phyloP scores from a whole-genome alignment of 2,113 vertebrate genomes.

The Perca fluviatilis region DNA sequence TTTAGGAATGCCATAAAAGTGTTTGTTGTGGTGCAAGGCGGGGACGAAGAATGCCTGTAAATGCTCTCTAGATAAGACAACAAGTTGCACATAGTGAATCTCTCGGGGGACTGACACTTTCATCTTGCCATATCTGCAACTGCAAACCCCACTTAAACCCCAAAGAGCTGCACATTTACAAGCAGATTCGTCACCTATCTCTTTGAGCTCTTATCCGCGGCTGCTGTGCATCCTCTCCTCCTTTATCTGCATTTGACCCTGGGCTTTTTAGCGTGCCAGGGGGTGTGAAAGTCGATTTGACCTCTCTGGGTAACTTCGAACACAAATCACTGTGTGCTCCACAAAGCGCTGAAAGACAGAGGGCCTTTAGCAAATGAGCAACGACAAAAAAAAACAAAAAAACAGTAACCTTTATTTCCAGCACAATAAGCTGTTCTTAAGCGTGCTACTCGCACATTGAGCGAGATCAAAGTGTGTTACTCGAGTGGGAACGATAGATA shows the following conservation, averaged over 20 bases:
- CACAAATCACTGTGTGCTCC: constrained; percentile 64
- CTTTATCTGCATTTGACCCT: constrained; percentile 75
- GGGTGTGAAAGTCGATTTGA: constrained; percentile 73
- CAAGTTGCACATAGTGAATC: constrained; percentile 36
- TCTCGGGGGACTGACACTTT: constrained; percentile 41
- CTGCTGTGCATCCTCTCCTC: constrained; percentile 45
- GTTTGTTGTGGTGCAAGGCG: not conserved
- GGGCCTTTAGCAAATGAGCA: constrained; percentile 59
- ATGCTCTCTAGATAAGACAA: constrained; percentile 60
- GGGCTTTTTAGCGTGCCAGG: constrained; percentile 38
- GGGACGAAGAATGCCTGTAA: constrained; percentile 38
- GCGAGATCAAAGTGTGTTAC: constrained; percentile 38
- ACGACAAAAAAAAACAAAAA: constrained; percentile 54
- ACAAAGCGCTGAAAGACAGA: constrained; percentile 45
- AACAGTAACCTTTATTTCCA: constrained; percentile 56
- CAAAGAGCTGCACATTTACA: constrained; percentile 54
- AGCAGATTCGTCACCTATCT: constrained; percentile 69
- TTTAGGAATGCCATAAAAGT: constrained; percentile 69
- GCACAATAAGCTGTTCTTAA: constrained; percentile 42
- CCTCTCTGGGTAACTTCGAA: constrained; percentile 67
- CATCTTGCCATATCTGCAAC: constrained; percentile 49
- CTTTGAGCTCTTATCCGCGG: constrained; percentile 61
- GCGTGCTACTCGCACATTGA: not conserved
- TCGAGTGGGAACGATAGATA: not conserved
- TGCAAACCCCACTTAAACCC: not conserved